A percentile compares a stretch with the other conserved stretches of the same genome.
phyloP scores from a whole-genome alignment of 2,113 vertebrate genomes.

The Zosterops pallidus region DNA sequence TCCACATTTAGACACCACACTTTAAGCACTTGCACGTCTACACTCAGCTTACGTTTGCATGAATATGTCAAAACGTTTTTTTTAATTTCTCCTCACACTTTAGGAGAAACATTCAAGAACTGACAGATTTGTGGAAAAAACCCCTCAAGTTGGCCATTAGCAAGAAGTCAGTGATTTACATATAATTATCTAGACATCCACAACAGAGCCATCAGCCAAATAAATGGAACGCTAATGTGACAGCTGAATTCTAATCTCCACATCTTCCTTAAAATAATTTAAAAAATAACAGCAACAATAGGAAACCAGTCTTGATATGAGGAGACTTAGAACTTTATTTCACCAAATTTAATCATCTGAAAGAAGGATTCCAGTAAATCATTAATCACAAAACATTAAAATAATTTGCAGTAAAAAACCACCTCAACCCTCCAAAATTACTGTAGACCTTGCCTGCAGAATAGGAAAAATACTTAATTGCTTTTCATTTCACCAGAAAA shows the following conservation, averaged over 20 bases:
- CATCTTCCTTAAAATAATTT: not conserved
- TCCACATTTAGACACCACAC: not conserved
- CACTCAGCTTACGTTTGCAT: not conserved
- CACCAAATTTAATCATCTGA: not conserved
- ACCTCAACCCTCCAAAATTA: not conserved
- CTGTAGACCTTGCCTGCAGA: not conserved
- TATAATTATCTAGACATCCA: not conserved
- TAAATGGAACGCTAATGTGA: not conserved
- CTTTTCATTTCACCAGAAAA: not conserved
- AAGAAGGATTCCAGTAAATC: not conserved
- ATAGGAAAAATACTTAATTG: not conserved
- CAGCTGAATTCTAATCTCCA: constrained; percentile 4
- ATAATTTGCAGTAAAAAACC: not conserved
- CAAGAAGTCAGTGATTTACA: constrained; percentile 23
- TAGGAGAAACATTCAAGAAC: not conserved
- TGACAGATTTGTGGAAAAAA: not conserved
- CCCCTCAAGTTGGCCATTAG: not conserved
- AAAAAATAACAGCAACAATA: not conserved
- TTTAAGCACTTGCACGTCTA: not conserved
- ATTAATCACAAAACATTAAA: not conserved
- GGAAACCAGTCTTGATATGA: not conserved
- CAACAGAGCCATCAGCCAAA: not conserved
- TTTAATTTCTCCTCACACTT: not conserved
- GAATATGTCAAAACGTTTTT: not conserved
- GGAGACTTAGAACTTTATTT: not conserved